Evolutionary conservation across 2,888 invertebrate species (phyloP), one percentile per base, ranked within the genome.

Genomic region (Himalopsyche japonica): DNA sequence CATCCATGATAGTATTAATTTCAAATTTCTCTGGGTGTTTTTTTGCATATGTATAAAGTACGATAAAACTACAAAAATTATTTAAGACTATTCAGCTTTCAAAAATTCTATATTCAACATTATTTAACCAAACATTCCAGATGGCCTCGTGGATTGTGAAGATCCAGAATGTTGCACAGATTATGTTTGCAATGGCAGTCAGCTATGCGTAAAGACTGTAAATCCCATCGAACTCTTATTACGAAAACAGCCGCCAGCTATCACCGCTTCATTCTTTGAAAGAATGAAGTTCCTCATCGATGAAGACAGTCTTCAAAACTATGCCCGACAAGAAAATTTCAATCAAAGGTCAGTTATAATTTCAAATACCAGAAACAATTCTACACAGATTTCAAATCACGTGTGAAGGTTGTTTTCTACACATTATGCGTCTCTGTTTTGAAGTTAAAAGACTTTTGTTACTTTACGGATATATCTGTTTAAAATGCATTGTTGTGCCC

Each of bases 261-360:
- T 98, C 88, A 99, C 98, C 0, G 98, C 99, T 0, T 98, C 98
- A 0, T 99, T 99, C 94, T 99, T 98, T 90, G 98, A 99, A 90
- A 94, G 98, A 89, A 98, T 99, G 97, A 97, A 98, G 90, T 99
- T 99, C 93, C 94, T 99, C 87, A 98, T 99, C 88, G 99, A 99
- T 91, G 98, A 98, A 90, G 98, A 98, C 90, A 98, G 98, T 90
- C 95, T 99, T 81, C 99, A 99, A 91, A 98, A 97, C 91, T 99
- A 99, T 91, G 98, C 99, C 12, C 96, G 97, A 88, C 95, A 97
- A 90, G 97, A 97, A 90, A 97, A 97, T 47, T 99, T 99, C 92
- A 98, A 99, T 92, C 98, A 98, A 93, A 98, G 98, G 99, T 99
- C 94, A 93, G 95, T 90, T 82, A 86, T 88, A 20, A 78, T 34